phyloP scores from a whole-genome alignment of 2,888 invertebrate species.

The Tanytarsus gracilentus region DNA sequence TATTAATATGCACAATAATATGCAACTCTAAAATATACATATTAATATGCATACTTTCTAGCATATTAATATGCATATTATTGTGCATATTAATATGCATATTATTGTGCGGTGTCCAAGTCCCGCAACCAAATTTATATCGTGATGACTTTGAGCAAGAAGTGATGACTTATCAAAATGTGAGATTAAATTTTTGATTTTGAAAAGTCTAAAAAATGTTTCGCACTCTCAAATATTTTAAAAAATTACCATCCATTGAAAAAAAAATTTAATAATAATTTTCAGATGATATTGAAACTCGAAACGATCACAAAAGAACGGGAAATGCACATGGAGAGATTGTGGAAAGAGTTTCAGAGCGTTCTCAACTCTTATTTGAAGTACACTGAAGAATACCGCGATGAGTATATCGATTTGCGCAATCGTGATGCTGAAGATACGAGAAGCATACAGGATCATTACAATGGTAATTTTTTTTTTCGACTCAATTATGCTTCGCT shows the following conservation, averaged over 20 bases:
- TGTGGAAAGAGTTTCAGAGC: conserved; percentile 43
- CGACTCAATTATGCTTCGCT: not conserved
- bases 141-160: too few relatives aligned
- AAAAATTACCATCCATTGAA: too few relatives aligned
- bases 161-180: too few relatives aligned
- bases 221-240: too few relatives aligned
- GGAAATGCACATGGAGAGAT: conserved; percentile 45
- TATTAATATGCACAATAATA: too few relatives aligned
- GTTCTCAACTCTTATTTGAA: conserved; percentile 41
- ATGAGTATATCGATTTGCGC: conserved; percentile 43
- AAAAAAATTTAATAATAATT: not conserved
- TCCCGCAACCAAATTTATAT: too few relatives aligned
- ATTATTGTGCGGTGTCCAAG: too few relatives aligned
- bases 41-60: too few relatives aligned
- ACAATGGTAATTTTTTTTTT: conserved; percentile 32
- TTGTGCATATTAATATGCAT: too few relatives aligned
- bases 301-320: conserved; percentile 44
- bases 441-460: conserved; percentile 39
- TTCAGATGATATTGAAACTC: conserved; percentile 40
- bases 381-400: conserved; percentile 42
- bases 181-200: not conserved
- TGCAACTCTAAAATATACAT: too few relatives aligned
- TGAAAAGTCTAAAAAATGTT: too few relatives aligned
- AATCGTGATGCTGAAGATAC: conserved; percentile 43
- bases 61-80: too few relatives aligned